Percentiles rank a stretch among this genome's conserved stretches.
Evolutionary conservation across 2,113 vertebrate genomes (phyloP).

Genomic region (Bubalus kerabau): DNA sequence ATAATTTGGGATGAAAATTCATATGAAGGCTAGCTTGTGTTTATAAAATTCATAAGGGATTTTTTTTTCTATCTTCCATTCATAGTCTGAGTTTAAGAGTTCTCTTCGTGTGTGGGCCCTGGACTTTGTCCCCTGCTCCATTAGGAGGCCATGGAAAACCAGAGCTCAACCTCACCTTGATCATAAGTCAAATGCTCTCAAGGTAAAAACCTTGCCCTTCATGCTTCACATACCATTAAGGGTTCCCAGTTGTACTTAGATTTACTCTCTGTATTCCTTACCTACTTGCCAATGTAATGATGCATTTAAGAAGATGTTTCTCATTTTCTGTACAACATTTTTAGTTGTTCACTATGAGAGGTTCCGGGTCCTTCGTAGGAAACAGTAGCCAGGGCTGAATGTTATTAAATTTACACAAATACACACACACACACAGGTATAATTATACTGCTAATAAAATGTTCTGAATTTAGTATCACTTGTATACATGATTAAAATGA

Average conservation of each 20-base stretch:
- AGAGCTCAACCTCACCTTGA: background rate
- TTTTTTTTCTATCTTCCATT: background rate
- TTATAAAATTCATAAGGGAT: background rate
- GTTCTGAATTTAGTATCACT: slow-evolving; percentile 15
- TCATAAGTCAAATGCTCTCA: background rate
- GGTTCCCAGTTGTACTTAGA: background rate
- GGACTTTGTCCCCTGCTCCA: background rate
- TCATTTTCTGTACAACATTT: slow-evolving; percentile 25
- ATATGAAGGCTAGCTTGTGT: background rate
- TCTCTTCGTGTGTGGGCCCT: background rate
- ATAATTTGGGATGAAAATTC: background rate
- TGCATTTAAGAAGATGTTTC: background rate
- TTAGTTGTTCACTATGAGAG: background rate
- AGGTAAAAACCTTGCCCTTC: background rate
- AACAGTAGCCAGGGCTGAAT: background rate
- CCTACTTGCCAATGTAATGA: background rate
- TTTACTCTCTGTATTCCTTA: background rate
- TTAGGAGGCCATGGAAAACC: background rate
- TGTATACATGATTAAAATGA: slow-evolving; percentile 34
- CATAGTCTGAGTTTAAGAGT: background rate
- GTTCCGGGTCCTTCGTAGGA: background rate
- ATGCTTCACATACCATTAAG: background rate
- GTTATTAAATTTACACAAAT: background rate
- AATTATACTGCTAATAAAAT: slow-evolving; percentile 32
- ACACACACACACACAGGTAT: background rate